These are phyloP conservation scores for Pseudomyrmex cubaensis DNA, from an alignment of 1,140 invertebrate species.

Conservation along the genomic window DNA sequence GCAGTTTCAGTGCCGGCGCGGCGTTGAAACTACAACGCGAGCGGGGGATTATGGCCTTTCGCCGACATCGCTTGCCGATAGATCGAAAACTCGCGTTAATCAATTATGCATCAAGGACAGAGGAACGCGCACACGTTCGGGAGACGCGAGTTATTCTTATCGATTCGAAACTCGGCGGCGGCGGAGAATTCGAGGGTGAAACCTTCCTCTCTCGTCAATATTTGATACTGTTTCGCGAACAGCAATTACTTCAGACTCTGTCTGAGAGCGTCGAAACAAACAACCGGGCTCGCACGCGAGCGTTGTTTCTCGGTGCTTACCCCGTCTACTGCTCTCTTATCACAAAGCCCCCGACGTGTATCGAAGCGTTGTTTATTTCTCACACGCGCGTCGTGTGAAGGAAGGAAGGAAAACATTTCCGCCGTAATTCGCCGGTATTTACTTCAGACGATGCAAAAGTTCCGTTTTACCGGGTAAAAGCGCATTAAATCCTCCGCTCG, in stretches of 20 bases:
- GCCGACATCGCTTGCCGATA: slow-evolving; percentile 13
- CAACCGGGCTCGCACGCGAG: background rate
- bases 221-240: background rate
- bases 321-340: background rate
- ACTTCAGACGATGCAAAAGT: background rate
- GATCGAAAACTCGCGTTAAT: no score
- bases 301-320: background rate
- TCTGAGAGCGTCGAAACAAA: background rate
- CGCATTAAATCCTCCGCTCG: slow-evolving; percentile 4
- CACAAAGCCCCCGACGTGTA: background rate
- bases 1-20: slow-evolving; percentile 63
- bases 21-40: background rate
- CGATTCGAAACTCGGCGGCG: no score
- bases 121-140: no score
- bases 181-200: background rate
- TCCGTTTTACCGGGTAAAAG: background rate
- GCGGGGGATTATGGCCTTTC: slow-evolving; percentile 8
- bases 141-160: no score
- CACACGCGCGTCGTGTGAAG: background rate
- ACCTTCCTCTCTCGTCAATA: background rate
- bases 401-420: slow-evolving; percentile 40
- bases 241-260: background rate
- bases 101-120: no score
- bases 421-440: slow-evolving; percentile 15
- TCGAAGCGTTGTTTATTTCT: slow-evolving; percentile 18